phyloP scores from a whole-genome alignment of 2,113 vertebrate species.

The Abramis brama region DNA sequence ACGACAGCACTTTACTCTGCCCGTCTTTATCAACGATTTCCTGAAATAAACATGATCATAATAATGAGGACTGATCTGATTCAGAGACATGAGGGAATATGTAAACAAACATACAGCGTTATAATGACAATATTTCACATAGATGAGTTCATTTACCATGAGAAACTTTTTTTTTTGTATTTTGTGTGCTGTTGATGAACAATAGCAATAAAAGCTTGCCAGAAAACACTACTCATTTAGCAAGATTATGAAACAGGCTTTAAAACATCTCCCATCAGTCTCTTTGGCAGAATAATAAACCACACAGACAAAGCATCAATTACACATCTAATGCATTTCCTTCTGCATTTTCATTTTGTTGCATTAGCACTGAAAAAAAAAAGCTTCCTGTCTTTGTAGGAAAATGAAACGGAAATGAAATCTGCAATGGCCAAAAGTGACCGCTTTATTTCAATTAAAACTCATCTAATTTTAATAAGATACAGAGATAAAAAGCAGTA shows the following conservation, averaged over 20 bases:
- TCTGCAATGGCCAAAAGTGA: not conserved
- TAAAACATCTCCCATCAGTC: not conserved
- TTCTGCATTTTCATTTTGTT: not conserved
- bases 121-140: not conserved
- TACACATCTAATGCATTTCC: not conserved
- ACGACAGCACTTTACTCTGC: slow-evolving; percentile 91
- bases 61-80: not conserved
- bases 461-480: not conserved
- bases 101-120: not conserved
- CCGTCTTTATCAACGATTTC: slow-evolving; percentile 98
- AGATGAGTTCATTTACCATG: not conserved
- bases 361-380: not conserved
- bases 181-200: not conserved
- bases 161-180: too few relatives aligned
- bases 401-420: not conserved
- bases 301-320: not conserved
- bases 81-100: not conserved
- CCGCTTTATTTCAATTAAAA: not conserved
- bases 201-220: not conserved
- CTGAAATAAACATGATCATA: slow-evolving; percentile 64
- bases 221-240: not conserved
- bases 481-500: not conserved
- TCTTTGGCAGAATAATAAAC: not conserved
- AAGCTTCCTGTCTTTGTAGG: not conserved
- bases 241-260: not conserved